Conservation (phyloP, 64 coral and sea anemone species). For the Dendrophyllia cribrosa region DNA sequence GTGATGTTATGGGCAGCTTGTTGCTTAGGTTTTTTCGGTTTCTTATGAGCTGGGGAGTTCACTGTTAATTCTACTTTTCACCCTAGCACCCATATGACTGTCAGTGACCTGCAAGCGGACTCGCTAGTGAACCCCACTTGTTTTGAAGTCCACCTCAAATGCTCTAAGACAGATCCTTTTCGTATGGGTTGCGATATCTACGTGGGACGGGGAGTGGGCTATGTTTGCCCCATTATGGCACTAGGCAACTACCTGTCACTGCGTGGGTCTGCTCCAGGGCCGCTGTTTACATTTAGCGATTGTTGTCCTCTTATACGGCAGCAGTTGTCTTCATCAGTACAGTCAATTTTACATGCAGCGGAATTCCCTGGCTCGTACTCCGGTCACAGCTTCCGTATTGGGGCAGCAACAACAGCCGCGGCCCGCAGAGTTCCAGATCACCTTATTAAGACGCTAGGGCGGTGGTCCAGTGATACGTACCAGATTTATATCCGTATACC, state of each 20-base stretch:
- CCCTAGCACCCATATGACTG: background rate
- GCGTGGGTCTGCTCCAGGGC: background rate
- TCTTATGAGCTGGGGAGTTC: slow-evolving; percentile 14
- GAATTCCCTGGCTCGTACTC: background rate
- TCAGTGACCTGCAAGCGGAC: background rate
- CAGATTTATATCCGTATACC: slow-evolving; percentile 25
- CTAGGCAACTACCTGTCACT: background rate
- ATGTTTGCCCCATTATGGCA: background rate
- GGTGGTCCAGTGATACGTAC: slow-evolving; percentile 34
- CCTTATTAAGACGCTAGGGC: slow-evolving; percentile 29
- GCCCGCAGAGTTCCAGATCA: background rate
- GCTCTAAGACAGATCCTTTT: slow-evolving; percentile 19
- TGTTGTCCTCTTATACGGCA: slow-evolving; percentile 10
- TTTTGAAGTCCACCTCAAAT: background rate
- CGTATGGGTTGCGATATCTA: background rate
- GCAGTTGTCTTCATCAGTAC: background rate
- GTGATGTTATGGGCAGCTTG: slow-evolving; percentile 39
- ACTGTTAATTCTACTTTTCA: background rate
- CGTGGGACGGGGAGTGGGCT: background rate
- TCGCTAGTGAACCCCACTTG: background rate
- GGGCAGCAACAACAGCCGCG: slow-evolving; percentile 27
- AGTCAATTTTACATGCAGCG: background rate
- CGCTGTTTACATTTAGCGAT: slow-evolving; percentile 4
- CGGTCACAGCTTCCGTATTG: slow-evolving; percentile 56
- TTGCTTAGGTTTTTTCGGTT: slow-evolving; percentile 29